Conservation (phyloP, 2,888 invertebrate species). For the Euproctis similis region DNA sequence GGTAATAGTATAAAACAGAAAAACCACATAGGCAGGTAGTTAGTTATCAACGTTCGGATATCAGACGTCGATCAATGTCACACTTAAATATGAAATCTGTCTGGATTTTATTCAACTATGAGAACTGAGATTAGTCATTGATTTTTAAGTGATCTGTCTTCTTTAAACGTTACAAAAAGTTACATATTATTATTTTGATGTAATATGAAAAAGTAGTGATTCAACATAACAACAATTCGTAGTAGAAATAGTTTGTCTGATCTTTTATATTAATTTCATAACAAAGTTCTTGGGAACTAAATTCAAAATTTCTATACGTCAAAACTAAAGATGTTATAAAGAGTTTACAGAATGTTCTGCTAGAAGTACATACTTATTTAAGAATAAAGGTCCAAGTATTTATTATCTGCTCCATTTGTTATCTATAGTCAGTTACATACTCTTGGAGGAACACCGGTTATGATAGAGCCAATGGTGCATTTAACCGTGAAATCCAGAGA, state of each 20-base stretch:
- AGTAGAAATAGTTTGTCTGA: too few relatives aligned
- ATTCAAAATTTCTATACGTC: too few relatives aligned
- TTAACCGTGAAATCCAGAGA: slow-evolving; percentile 70
- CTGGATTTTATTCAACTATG: slow-evolving; percentile 47
- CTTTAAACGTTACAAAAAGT: slow-evolving; percentile 28
- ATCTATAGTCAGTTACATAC: too few relatives aligned
- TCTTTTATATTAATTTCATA: too few relatives aligned
- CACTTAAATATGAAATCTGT: slow-evolving; percentile 36
- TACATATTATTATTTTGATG: too few relatives aligned
- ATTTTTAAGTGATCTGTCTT: slow-evolving; percentile 39
- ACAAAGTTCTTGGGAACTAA: too few relatives aligned
- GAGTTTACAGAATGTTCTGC: too few relatives aligned
- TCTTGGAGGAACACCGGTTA: slow-evolving; percentile 46
- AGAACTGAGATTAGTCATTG: slow-evolving; percentile 53
- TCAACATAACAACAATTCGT: too few relatives aligned
- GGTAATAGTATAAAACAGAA: slow-evolving; percentile 45
- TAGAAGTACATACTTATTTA: too few relatives aligned
- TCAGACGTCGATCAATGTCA: slow-evolving; percentile 70
- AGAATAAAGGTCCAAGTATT: slow-evolving; percentile 45
- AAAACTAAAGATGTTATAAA: too few relatives aligned
- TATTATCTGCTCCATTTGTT: slow-evolving; percentile 64
- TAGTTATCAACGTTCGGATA: slow-evolving; percentile 45
- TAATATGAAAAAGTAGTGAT: too few relatives aligned
- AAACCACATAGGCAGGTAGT: too few relatives aligned
- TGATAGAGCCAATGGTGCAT: slow-evolving; percentile 64